Conservation (phyloP, 1,140 invertebrate genomes). For the Campoletis sonorensis region DNA sequence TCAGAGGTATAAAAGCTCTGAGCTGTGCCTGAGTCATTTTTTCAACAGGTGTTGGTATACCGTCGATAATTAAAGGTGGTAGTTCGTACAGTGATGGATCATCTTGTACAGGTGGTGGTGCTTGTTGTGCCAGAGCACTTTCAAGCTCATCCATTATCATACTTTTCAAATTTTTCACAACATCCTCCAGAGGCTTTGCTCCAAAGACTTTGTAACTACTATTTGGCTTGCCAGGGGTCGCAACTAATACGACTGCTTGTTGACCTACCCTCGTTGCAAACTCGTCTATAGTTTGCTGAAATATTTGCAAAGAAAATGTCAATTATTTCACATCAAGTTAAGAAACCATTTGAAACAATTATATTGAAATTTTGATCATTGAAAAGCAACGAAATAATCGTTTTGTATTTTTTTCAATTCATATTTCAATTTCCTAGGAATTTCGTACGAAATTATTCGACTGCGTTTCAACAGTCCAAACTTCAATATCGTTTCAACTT, state of each 20-base stretch:
- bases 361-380: no score
- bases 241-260: slow-evolving; percentile 96
- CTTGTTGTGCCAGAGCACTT: slow-evolving; percentile 93
- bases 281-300: slow-evolving; percentile 96
- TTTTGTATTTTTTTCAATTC: no score
- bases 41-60: slow-evolving; percentile 97
- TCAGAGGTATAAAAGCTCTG: slow-evolving; percentile 96
- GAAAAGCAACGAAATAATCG: no score
- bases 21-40: slow-evolving; percentile 99
- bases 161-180: slow-evolving; percentile 92
- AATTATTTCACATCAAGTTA: slow-evolving; percentile 19
- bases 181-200: slow-evolving; percentile 97
- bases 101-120: slow-evolving; percentile 93
- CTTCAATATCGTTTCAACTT: neutral
- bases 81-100: slow-evolving; percentile 96
- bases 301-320: slow-evolving; percentile 49
- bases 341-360: neutral
- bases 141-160: slow-evolving; percentile 97
- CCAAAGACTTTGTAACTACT: slow-evolving; percentile 98
- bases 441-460: slow-evolving; percentile 1
- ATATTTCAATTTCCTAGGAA: no score
- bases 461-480: neutral
- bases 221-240: slow-evolving; percentile 97
- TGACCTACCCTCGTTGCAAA: slow-evolving; percentile 98
- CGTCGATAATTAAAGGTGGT: slow-evolving; percentile 96